phyloP scores from a whole-genome alignment of 64 coral and sea anemone species.

The Stichodactyla helianthus region DNA sequence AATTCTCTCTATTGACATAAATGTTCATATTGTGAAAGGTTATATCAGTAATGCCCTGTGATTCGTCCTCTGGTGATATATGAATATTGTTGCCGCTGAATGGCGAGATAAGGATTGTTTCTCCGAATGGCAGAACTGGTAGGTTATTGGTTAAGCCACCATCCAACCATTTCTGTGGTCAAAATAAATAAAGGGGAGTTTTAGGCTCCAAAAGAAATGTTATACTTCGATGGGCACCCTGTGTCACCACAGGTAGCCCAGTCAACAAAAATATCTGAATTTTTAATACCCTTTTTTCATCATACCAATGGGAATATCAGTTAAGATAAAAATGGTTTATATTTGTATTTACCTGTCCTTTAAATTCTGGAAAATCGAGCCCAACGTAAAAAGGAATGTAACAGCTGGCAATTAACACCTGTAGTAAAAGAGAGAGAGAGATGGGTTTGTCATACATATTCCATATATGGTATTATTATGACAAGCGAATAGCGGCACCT shows the following conservation, averaged over 20 bases:
- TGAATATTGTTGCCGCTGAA: constrained; percentile 87
- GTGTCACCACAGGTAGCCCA: background rate
- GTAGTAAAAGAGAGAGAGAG: background rate
- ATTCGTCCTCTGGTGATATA: constrained; percentile 86
- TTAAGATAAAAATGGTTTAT: background rate
- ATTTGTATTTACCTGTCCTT: constrained; percentile 67
- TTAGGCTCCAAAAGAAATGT: background rate
- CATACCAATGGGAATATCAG: too few species aligned
- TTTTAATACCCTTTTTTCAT: too few species aligned
- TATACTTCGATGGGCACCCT: background rate
- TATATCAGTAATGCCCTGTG: constrained; percentile 60
- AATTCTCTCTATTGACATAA: constrained; percentile 78
- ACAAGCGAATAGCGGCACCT: too few species aligned
- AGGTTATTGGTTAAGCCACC: constrained; percentile 95
- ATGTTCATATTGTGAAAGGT: constrained; percentile 88
- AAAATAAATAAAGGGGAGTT: constrained; percentile 11
- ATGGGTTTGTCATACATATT: too few species aligned
- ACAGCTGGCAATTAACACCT: constrained; percentile 96
- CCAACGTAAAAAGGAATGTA: constrained; percentile 98
- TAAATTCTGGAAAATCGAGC: constrained; percentile 69
- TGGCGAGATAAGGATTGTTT: constrained; percentile 85
- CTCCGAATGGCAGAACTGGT: constrained; percentile 71
- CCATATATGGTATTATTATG: too few species aligned
- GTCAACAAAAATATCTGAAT: background rate
- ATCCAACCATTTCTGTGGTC: constrained; percentile 95